Base-by-base conservation (phyloP, 1,140 invertebrate species). In the Grapholita molesta region DNA sequence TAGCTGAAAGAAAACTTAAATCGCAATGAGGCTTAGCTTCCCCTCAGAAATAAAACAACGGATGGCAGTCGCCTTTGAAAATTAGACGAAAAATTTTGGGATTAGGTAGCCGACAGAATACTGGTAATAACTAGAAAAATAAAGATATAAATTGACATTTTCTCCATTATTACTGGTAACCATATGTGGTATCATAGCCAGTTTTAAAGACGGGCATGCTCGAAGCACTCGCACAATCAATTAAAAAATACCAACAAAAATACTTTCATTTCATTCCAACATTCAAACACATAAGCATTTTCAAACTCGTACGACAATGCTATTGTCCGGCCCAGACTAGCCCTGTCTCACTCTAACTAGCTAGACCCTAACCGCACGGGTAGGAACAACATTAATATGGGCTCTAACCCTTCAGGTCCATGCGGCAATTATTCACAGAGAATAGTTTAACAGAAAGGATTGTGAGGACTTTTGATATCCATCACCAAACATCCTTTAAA, bases 391-490 rank as follows among this genome's bases (percentile, higher is more conserved):
- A 89, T 88, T 86, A 91, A 89, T 89, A 89, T 84, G 80, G 82
- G 77, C 80, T 87, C 83, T 84, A 88, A 90, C 89, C 89, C 89
- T 90, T 91, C 89, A 90, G 80, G 89, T 88, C 89, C 89, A 90
- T 70, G 81, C 89, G 82, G 84, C 89, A 91, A 91, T 91, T 91
- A 91, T 90, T 91, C 89, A 91, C 90, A 90, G 79, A 90, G 89
- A 91, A 90, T 91, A 89, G 88, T 90, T 91, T 89, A 91, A 88
- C 88, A 91, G 89, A 91, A 91, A 91, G 89, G 89, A 90, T 91
- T 91, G 83, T 88, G 80, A 88, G 86, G 79, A 83, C 80, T 82
- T 61, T 23, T 23, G 9, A 6, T 24, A 55, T 32, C 32, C 69
- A 66, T 5, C 11, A 18, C 66, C 70, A 78, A 82, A 80, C 23